phyloP scores from a whole-genome alignment of 1,140 invertebrate species.

The Scaptomyza pallida region DNA sequence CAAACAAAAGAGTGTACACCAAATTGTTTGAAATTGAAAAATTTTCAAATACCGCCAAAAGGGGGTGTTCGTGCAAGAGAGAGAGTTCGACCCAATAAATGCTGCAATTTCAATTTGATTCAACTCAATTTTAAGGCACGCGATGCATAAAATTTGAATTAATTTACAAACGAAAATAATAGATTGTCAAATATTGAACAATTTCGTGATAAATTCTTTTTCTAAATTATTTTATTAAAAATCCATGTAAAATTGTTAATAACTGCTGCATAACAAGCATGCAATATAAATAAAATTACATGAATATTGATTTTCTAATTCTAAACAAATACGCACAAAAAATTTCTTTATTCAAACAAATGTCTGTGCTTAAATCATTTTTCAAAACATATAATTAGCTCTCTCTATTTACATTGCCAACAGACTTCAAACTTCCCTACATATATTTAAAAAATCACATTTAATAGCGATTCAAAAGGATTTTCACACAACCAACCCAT shows the following conservation, averaged over 20 bases:
- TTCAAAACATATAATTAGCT: too few species aligned
- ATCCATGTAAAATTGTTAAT: too few species aligned
- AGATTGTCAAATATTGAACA: too few species aligned
- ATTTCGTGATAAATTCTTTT: too few species aligned
- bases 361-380: background rate
- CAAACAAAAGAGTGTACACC: slow-evolving; percentile 34
- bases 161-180: slow-evolving; percentile 13
- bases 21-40: slow-evolving; percentile 42
- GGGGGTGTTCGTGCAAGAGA: too few species aligned
- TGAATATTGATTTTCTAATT: too few species aligned
- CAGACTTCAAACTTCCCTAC: background rate
- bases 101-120: slow-evolving; percentile 23
- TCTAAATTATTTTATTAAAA: too few species aligned
- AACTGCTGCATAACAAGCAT: too few species aligned
- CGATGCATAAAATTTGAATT: slow-evolving; percentile 13
- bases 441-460: background rate
- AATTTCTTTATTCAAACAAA: too few species aligned
- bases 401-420: background rate
- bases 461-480: slow-evolving; percentile 16
- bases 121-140: slow-evolving; percentile 24
- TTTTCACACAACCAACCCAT: background rate
- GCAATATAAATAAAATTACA: too few species aligned
- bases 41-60: slow-evolving; percentile 3
- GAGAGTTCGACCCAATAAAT: slow-evolving; percentile 8
- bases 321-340: too few species aligned